phyloP scores from a whole-genome alignment of 2,797 vertebrate genomes.

The Ispidina picta region DNA sequence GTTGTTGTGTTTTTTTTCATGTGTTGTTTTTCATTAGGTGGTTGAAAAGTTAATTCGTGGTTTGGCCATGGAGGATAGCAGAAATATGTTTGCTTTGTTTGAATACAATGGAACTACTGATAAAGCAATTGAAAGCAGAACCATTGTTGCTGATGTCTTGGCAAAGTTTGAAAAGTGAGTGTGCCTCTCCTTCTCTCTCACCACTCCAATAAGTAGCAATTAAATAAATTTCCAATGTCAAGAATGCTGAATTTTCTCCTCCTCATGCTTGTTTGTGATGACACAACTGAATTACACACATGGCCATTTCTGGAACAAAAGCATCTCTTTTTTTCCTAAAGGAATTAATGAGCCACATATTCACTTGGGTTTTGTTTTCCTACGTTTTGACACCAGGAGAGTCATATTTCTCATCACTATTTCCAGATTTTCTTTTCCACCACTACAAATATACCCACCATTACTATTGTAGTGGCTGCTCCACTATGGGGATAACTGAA shows the following conservation, averaged over 20 bases:
- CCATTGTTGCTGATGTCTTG: slow-evolving; percentile 91
- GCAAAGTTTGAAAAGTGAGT: slow-evolving; percentile 97
- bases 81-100: slow-evolving; percentile 91
- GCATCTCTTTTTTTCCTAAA: neutral
- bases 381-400: neutral
- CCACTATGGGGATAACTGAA: neutral
- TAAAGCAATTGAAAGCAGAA: slow-evolving; percentile 94
- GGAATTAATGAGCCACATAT: neutral
- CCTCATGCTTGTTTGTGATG: neutral
- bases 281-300: neutral
- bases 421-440: neutral
- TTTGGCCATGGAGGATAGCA: slow-evolving; percentile 89
- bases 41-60: slow-evolving; percentile 89
- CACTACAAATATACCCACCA: neutral
- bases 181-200: neutral
- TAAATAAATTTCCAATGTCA: neutral
- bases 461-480: neutral
- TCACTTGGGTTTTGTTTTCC: neutral
- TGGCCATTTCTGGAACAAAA: neutral
- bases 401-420: neutral
- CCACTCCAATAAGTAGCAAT: neutral
- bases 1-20: neutral
- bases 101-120: slow-evolving; percentile 85
- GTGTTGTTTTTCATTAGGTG: slow-evolving; percentile 76
- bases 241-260: neutral